Evolutionary conservation across 2,797 vertebrate species (phyloP), one percentile per base, ranked within the genome.

Genomic region (Aldrovandia affinis): DNA sequence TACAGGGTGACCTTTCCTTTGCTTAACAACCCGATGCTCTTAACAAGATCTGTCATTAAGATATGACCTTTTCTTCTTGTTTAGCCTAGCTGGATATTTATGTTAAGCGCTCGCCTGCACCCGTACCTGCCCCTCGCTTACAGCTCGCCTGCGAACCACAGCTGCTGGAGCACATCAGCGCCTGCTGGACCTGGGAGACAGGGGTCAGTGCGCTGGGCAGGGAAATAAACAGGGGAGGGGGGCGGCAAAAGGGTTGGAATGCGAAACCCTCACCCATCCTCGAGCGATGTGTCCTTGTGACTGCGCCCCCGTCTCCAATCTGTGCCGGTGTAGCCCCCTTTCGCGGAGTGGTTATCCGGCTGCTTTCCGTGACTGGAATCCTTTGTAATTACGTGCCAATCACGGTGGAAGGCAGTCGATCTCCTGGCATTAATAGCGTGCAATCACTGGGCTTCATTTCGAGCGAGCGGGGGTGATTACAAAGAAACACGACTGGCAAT

Each of bases 51-150:
- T 83, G 83, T 89, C 87, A 86, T 89, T 86, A 85, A 80, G 82
- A 57, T 80, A 36, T 86, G 87, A 93, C 89, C 88, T 91, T 92
- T 90, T 81, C 70, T 55, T 87, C 85, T 63, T 85, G 85, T 90
- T 92, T 83, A 79, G 83, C 84, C 81, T 70, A 65, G 83, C 81
- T 30, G 78, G 88, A 83, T 91, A 90, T 89, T 90, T 89, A 89
- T 86, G 77, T 73, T 83, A 73, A 86, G 30, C 80, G 81, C 28
- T 86, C 79, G 88, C 83, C 86, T 10, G n/a, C 77, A 1, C 33
- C 12, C 15, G 25, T 78, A 52, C 50, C 65, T 86, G 36, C 50
- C 42, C 44, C 54, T 42, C 54, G 5, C 3, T 75, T 83, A 52
- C 59, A 83, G 14, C 85, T 81, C 50, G 79, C 20, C 83, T 59